phyloP scores from a whole-genome alignment of 2,797 vertebrate genomes.

The Acipenser oxyrinchus region DNA sequence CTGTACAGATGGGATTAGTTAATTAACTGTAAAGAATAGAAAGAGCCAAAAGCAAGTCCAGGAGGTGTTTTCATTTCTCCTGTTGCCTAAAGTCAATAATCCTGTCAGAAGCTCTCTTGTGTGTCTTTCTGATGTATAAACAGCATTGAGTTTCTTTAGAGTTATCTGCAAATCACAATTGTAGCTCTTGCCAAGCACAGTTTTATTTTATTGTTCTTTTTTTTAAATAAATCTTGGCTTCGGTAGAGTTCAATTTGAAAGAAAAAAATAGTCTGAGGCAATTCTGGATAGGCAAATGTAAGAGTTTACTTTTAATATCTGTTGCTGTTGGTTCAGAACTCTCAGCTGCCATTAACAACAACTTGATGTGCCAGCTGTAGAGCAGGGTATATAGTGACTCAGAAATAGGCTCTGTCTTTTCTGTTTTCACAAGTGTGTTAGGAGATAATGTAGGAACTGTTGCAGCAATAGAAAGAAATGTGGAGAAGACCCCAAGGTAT shows the following conservation, averaged over 20 bases:
- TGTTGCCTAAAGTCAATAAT: background rate
- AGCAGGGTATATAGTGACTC: background rate
- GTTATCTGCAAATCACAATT: too few species aligned
- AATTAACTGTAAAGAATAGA: slow-evolving; percentile 4
- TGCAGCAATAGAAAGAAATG: too few species aligned
- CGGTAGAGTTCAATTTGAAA: background rate
- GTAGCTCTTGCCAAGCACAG: too few species aligned
- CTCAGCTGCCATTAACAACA: background rate
- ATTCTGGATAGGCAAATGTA: background rate
- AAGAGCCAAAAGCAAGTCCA: background rate
- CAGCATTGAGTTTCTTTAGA: too few species aligned
- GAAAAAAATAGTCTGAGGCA: background rate
- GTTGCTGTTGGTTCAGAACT: background rate
- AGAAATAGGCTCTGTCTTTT: background rate
- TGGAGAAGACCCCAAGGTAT: too few species aligned
- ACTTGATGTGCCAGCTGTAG: background rate
- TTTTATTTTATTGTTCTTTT: background rate
- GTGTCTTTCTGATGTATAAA: too few species aligned
- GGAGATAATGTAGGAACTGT: too few species aligned
- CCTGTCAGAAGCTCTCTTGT: too few species aligned
- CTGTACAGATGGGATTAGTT: slow-evolving; percentile 2
- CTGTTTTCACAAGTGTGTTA: too few species aligned
- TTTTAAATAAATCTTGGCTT: background rate
- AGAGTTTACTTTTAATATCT: background rate
- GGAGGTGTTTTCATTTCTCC: background rate